Conservation (phyloP, 2,888 invertebrate species). For the Pachycephus smyrnensis region DNA sequence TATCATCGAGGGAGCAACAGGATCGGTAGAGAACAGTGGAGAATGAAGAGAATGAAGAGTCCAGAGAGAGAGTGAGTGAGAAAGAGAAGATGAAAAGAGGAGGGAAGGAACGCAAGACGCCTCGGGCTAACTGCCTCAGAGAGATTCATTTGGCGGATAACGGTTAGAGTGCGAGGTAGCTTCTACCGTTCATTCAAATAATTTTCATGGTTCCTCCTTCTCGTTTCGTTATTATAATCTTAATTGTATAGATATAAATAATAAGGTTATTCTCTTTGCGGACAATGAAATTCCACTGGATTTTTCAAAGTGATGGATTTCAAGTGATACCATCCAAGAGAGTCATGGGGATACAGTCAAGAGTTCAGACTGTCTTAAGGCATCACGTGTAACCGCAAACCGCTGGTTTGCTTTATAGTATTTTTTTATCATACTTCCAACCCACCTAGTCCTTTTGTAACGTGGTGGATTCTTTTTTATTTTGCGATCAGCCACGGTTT, state of each 20-base stretch:
- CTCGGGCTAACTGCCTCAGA: slow-evolving; percentile 1
- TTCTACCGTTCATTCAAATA: not conserved
- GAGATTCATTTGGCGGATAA: slow-evolving; percentile 7
- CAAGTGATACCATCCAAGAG: not conserved
- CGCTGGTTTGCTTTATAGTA: slow-evolving; percentile 30
- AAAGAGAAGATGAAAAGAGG: not conserved
- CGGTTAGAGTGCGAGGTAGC: not conserved
- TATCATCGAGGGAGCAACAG: not conserved
- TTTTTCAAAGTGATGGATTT: not conserved
- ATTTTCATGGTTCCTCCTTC: not conserved
- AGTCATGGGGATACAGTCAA: not conserved
- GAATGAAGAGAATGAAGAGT: slow-evolving; percentile 8
- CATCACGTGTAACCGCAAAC: slow-evolving; percentile 43
- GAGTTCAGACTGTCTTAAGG: not conserved
- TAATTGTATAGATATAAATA: not conserved
- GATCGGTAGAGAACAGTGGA: not conserved
- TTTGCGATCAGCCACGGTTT: not conserved
- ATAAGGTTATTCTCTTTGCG: not conserved
- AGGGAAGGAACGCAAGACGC: slow-evolving; percentile 11
- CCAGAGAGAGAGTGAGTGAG: slow-evolving; percentile 3
- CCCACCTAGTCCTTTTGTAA: not conserved
- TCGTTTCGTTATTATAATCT: not conserved
- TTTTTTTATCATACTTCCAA: not conserved
- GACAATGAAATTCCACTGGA: not conserved
- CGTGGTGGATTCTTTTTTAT: not conserved